These are phyloP conservation scores for Heliconius ismenius DNA, from an alignment of 2,888 invertebrate species.

Conservation along the genomic window DNA sequence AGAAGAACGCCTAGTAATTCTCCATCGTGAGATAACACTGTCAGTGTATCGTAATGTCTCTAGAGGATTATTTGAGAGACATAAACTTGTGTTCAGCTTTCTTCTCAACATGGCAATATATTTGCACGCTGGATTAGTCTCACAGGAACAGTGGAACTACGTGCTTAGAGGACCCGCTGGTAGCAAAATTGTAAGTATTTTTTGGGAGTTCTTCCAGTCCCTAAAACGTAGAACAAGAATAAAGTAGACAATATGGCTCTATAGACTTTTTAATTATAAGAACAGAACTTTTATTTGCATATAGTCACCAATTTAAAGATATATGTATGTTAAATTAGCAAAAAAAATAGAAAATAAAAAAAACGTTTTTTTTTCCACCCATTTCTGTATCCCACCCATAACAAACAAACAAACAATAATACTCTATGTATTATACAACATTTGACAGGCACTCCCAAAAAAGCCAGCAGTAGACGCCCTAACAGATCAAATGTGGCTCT, in stretches of 20 bases:
- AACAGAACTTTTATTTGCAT: too few species aligned
- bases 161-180: conserved; percentile 88
- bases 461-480: conserved; percentile 84
- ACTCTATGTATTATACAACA: not conserved
- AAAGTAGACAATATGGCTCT: too few species aligned
- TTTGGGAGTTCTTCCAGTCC: not conserved
- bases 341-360: too few species aligned
- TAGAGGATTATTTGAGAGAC: conserved; percentile 93
- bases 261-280: too few species aligned
- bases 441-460: conserved; percentile 65
- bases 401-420: not conserved
- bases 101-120: conserved; percentile 90
- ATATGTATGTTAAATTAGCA: too few species aligned
- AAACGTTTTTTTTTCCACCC: too few species aligned
- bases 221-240: too few species aligned
- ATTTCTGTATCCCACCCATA: not conserved
- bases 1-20: conserved; percentile 84
- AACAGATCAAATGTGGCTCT: conserved; percentile 86
- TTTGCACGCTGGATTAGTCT: conserved; percentile 83
- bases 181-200: conserved; percentile 66
- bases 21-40: conserved; percentile 89
- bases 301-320: too few species aligned
- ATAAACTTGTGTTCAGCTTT: conserved; percentile 94
- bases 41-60: conserved; percentile 93
- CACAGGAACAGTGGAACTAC: conserved; percentile 87